These are phyloP conservation scores for Valencia hispanica DNA, from an alignment of 2,797 vertebrate genomes.

Conservation along the genomic window DNA sequence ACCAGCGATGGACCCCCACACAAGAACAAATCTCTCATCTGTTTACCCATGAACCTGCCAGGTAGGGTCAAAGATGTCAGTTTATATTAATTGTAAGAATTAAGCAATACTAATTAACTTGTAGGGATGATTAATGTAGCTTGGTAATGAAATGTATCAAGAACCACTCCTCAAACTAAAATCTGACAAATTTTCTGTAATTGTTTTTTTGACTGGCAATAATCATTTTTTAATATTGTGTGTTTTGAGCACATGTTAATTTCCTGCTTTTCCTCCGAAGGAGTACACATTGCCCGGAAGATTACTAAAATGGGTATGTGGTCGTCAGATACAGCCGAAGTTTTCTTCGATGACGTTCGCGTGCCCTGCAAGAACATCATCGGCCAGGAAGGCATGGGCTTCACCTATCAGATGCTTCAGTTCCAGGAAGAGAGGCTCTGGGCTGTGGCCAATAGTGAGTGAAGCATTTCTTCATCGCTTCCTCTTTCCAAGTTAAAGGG, in stretches of 20 bases:
- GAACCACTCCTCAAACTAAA: background rate
- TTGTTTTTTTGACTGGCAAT: background rate
- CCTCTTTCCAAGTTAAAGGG: background rate
- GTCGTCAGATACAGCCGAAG: conserved; percentile 86
- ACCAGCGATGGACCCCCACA: conserved; percentile 81
- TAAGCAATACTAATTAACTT: background rate
- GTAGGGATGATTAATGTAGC: background rate
- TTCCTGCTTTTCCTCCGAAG: conserved; percentile 51
- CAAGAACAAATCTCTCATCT: conserved; percentile 88
- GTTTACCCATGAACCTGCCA: conserved; percentile 85
- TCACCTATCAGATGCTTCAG: conserved; percentile 91
- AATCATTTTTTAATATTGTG: conserved; percentile 1
- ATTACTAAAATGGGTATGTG: conserved; percentile 88
- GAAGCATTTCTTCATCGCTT: background rate
- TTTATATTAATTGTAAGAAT: background rate
- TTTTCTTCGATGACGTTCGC: conserved; percentile 88
- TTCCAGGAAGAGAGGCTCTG: conserved; percentile 90
- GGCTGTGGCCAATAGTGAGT: conserved; percentile 84
- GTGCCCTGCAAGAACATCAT: conserved; percentile 86
- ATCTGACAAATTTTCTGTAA: background rate
- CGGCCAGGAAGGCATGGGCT: conserved; percentile 89
- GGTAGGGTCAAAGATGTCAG: conserved; percentile 67
- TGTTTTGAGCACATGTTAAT: conserved; percentile 1
- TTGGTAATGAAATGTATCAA: background rate
- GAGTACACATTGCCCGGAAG: conserved; percentile 85